phyloP scores from a whole-genome alignment of 2,113 vertebrate species.

The Cyprinodon brontotheroides region DNA sequence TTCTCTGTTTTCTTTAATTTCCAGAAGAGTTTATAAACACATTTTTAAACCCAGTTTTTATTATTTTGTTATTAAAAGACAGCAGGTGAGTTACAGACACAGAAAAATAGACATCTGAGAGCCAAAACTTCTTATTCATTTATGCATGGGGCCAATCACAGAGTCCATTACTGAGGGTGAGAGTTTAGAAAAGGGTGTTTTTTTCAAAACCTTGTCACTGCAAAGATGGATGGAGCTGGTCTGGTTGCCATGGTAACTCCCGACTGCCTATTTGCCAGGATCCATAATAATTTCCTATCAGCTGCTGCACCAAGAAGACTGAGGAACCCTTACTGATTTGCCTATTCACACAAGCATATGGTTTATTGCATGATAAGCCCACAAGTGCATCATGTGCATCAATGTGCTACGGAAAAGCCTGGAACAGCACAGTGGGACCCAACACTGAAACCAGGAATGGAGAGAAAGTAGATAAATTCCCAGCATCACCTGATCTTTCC shows the following conservation, averaged over 20 bases:
- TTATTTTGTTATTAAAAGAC: background rate
- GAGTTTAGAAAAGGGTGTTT: conserved; percentile 53
- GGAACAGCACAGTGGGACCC: background rate
- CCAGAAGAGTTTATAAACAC: background rate
- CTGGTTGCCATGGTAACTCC: conserved; percentile 78
- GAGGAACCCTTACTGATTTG: conserved; percentile 32
- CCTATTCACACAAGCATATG: conserved; percentile 17
- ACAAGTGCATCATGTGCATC: conserved; percentile 17
- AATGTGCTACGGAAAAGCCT: background rate
- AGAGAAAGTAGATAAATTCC: background rate
- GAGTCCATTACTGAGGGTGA: conserved; percentile 64
- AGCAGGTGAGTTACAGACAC: conserved; percentile 16
- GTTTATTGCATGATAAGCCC: conserved; percentile 25
- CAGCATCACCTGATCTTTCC: background rate
- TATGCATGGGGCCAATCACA: conserved; percentile 71
- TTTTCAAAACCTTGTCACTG: conserved; percentile 60
- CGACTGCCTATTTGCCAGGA: conserved; percentile 76
- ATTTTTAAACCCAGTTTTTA: conserved; percentile 9
- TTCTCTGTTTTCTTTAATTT: background rate
- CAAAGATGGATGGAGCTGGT: conserved; percentile 62
- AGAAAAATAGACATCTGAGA: background rate
- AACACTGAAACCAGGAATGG: background rate
- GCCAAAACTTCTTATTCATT: conserved; percentile 57
- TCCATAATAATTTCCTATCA: conserved; percentile 80
- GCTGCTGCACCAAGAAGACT: conserved; percentile 59